Conservation (phyloP, 2,888 invertebrate species). For the Priocnemis perturbator region DNA sequence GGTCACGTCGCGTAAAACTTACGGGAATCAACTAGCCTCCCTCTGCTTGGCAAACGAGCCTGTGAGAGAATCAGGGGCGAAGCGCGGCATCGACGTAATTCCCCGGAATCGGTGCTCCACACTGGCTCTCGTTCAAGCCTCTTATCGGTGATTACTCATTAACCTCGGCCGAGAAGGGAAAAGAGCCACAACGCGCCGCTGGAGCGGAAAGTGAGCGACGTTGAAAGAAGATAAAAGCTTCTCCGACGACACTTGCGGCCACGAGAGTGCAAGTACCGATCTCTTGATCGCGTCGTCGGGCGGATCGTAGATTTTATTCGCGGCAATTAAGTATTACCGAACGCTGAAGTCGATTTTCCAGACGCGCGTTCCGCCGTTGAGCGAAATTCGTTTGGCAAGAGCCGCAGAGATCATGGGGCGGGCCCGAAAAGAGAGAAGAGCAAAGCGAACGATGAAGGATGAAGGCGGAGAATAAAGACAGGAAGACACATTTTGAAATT, state of each 20-base stretch:
- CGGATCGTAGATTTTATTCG: conserved; percentile 25
- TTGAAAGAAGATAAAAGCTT: conserved; percentile 1
- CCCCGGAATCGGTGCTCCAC: conserved; percentile 34
- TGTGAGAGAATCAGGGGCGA: conserved; percentile 7
- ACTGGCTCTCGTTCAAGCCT: conserved; percentile 35
- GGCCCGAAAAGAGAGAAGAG: not conserved
- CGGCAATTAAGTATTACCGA: conserved; percentile 37
- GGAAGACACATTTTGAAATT: conserved; percentile 39
- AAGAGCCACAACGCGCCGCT: conserved; percentile 4
- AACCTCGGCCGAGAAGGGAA: conserved; percentile 22
- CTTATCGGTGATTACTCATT: conserved; percentile 45
- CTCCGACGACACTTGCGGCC: conserved; percentile 30
- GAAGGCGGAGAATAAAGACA: conserved; percentile 7
- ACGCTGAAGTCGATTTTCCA: conserved; percentile 22
- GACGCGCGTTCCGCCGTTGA: not conserved
- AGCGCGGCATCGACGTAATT: conserved; percentile 30
- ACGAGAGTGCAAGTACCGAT: not conserved
- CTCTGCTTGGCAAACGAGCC: not conserved
- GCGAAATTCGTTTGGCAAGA: too few relatives aligned
- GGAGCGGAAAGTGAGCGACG: not conserved
- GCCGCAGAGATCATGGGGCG: too few relatives aligned
- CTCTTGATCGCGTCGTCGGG: too few relatives aligned
- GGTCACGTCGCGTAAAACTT: conserved; percentile 15
- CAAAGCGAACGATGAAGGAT: conserved; percentile 7
- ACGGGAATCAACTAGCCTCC: conserved; percentile 27